phyloP scores from a whole-genome alignment of 53 echinoderm and acorn worm genomes.

The Arbacia lixula region DNA sequence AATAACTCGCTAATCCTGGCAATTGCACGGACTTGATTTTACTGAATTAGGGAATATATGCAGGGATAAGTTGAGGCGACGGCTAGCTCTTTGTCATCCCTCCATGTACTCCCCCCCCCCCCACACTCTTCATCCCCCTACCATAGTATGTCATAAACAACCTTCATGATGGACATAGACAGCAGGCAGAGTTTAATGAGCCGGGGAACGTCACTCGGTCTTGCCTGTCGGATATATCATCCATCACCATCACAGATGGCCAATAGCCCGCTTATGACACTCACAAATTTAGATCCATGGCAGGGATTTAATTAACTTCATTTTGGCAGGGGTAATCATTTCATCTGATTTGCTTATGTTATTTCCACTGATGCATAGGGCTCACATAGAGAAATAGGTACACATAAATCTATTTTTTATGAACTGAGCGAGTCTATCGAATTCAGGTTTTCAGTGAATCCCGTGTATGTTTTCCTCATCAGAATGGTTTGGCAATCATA shows the following conservation, averaged over 20 bases:
- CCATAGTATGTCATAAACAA: conserved; percentile 43
- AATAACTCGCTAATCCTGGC: conserved; percentile 10
- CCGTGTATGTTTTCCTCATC: conserved; percentile 25
- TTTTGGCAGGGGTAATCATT: conserved; percentile 41
- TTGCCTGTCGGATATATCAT: conserved; percentile 33
- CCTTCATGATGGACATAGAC: conserved; percentile 20
- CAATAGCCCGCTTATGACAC: conserved; percentile 30
- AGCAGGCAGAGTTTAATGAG: conserved; percentile 25
- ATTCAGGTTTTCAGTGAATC: background rate
- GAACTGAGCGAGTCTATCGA: no score
- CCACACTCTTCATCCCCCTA: background rate
- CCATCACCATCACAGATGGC: conserved; percentile 42
- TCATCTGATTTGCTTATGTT: conserved; percentile 28
- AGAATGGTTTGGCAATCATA: conserved; percentile 42
- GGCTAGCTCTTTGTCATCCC: background rate
- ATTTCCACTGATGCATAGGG: conserved; percentile 1
- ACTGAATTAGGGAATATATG: conserved; percentile 23
- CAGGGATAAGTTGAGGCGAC: conserved; percentile 18
- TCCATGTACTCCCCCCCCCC: background rate
- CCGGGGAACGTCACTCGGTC: background rate
- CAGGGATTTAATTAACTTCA: conserved; percentile 51
- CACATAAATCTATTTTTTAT: conserved; percentile 35
- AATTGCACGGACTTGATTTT: conserved; percentile 25
- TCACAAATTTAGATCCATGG: conserved; percentile 37
- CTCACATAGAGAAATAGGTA: background rate